A percentile compares a stretch with the other conserved stretches of the same genome.
Conservation (phyloP, 2,113 vertebrate genomes). For the Gorsachius goisagi region DNA sequence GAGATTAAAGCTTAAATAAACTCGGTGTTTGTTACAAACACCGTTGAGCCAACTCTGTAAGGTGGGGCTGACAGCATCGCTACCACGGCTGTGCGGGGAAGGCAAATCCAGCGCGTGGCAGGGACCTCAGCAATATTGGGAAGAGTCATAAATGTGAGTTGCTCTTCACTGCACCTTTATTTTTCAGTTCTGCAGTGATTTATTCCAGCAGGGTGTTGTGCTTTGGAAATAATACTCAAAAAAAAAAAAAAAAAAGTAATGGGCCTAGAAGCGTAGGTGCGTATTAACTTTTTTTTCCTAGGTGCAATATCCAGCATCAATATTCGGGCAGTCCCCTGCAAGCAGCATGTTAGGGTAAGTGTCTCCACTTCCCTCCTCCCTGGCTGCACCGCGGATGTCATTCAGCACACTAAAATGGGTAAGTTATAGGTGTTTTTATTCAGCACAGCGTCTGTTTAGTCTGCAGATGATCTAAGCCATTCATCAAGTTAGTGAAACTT, state of each 20-base stretch:
- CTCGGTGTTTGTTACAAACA: neutral
- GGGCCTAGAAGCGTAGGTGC: conserved; percentile 58
- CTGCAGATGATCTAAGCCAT: neutral
- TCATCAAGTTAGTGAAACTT: neutral
- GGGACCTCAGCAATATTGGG: neutral
- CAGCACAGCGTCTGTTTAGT: conserved; percentile 1
- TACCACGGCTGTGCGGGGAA: neutral
- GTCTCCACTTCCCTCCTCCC: neutral
- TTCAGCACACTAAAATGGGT: neutral
- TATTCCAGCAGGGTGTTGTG: neutral
- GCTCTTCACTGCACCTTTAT: neutral
- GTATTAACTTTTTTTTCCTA: neutral
- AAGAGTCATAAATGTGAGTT: neutral
- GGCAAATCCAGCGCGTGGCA: neutral
- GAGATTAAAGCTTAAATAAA: neutral
- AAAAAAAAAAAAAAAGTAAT: conserved; percentile 63
- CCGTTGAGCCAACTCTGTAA: neutral
- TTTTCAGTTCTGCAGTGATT: neutral
- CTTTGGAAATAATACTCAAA: neutral
- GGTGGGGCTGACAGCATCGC: neutral
- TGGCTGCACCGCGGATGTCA: neutral
- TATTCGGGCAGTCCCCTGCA: conserved; percentile 78
- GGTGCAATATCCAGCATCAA: conserved; percentile 66
- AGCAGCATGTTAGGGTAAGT: conserved; percentile 74
- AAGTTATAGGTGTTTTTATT: neutral